These are phyloP conservation scores for Leptogaster cylindrica DNA, from an alignment of 2,888 invertebrate genomes.

Conservation along the genomic window DNA sequence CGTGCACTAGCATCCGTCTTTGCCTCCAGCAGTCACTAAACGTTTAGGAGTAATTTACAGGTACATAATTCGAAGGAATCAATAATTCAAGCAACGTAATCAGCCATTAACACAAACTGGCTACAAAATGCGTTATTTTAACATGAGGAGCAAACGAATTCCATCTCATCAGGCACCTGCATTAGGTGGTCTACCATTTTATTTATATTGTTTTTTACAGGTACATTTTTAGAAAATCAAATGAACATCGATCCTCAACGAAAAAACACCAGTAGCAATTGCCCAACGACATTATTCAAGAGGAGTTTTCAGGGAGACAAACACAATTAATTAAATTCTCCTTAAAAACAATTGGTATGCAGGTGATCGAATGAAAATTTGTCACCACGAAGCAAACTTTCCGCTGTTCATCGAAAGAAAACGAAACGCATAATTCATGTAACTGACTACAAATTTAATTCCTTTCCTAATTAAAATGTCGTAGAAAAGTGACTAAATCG, in stretches of 20 bases:
- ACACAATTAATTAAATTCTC: neutral
- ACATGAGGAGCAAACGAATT: too few relatives aligned
- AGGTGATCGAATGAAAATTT: neutral
- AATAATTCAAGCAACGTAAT: too few relatives aligned
- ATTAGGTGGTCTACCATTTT: too few relatives aligned
- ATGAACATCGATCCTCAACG: neutral
- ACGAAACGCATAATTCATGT: constrained; percentile 24
- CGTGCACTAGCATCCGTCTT: too few relatives aligned
- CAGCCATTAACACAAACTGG: too few relatives aligned
- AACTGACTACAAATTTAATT: constrained; percentile 26
- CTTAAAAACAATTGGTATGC: neutral
- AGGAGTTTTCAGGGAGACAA: neutral
- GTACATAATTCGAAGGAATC: too few relatives aligned
- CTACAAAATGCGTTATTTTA: too few relatives aligned
- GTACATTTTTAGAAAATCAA: neutral
- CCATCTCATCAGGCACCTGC: too few relatives aligned
- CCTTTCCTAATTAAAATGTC: constrained; percentile 27
- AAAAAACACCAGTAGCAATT: neutral
- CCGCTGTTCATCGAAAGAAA: constrained; percentile 1
- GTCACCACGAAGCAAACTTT: constrained; percentile 10
- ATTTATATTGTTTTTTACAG: too few relatives aligned
- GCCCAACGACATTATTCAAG: neutral
- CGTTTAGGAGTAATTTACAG: too few relatives aligned
- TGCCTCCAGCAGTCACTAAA: too few relatives aligned
- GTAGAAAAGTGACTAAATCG: constrained; percentile 25